Evolutionary conservation across 2,797 vertebrate genomes (phyloP), one percentile per base, ranked within the genome.

Genomic region (Parambassis ranga): DNA sequence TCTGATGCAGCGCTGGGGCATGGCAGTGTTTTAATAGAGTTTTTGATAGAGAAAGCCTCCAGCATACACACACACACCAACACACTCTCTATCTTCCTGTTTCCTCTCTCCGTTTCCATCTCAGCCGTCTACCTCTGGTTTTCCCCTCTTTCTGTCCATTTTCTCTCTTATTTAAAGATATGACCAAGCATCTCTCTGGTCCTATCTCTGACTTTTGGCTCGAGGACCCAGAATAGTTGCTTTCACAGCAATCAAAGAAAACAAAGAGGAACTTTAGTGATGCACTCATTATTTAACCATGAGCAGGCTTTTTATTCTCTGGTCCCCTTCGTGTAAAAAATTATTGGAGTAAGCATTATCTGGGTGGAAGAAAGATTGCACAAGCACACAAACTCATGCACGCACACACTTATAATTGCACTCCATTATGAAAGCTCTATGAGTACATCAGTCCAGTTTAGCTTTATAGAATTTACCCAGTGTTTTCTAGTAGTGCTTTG

Each of bases 1-100:
- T 90, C 85, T 71, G 83, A 90, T 82, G 81, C 82, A 70, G 76
- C 38, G 0, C 75, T 68, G 49, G 76, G 74, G 52, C 72, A 82
- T 69, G 78, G 75, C 71, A 75, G 77, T 75, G 83, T 84, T 90
- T 86, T 88, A 84, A 88, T 87, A 82, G 83, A 79, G 75, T 77
- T 85, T 82, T 71, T 82, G 78, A 86, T 72, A 78, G 68, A 79
- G 74, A 77, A 66, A 33, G 80, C 84, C 85, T 82, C 75, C 71
- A 77, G 84, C 77, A 38, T 56, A 53, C 59, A 51, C 57, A 75
- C 62, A 79, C 52, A 67, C 75, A 59, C 61, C n/a, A n/a, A 81
- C 35, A 49, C 41, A 48, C 49, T 55, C 55, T 46, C 44, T 58
- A 44, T 57, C 50, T 62, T 65, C 67, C 42, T 46, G 22, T 62